A percentile compares a stretch with the other conserved stretches of the same genome.
Conservation (phyloP, 2,888 invertebrate species). For the Drosophila acutilabella region DNA sequence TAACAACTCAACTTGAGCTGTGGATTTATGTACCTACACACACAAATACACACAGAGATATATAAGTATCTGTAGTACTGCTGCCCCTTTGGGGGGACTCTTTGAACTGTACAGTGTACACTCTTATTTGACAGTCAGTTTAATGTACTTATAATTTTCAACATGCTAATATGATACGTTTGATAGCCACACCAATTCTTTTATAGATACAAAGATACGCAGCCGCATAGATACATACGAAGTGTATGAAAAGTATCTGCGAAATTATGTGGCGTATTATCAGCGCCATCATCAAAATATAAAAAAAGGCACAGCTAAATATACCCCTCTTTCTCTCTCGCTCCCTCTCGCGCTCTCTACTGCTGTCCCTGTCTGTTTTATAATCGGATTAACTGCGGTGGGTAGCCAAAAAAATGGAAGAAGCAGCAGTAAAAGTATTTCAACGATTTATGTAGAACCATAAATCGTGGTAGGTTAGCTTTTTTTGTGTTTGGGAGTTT, state of each 20-base stretch:
- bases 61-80: background rate
- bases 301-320: no score
- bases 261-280: conserved; percentile 53
- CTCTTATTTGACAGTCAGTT: conserved; percentile 43
- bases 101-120: conserved; percentile 44
- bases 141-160: conserved; percentile 63
- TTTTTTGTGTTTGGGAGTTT: conserved; percentile 3
- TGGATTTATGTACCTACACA: conserved; percentile 47
- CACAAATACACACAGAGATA: background rate
- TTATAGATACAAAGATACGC: conserved; percentile 2
- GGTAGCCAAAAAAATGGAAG: conserved; percentile 68
- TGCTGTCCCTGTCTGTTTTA: conserved; percentile 40
- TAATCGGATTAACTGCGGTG: conserved; percentile 82
- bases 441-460: conserved; percentile 74
- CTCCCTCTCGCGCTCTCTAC: background rate
- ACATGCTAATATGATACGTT: conserved; percentile 61
- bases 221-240: background rate
- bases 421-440: conserved; percentile 49
- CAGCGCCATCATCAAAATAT: conserved; percentile 27
- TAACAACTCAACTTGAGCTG: conserved; percentile 81
- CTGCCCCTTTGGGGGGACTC: conserved; percentile 33
- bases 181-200: conserved; percentile 36
- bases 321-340: no score
- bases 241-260: conserved; percentile 36
- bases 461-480: conserved; percentile 68